Conservation (phyloP, 1,140 invertebrate species). For the Anastrepha obliqua region DNA sequence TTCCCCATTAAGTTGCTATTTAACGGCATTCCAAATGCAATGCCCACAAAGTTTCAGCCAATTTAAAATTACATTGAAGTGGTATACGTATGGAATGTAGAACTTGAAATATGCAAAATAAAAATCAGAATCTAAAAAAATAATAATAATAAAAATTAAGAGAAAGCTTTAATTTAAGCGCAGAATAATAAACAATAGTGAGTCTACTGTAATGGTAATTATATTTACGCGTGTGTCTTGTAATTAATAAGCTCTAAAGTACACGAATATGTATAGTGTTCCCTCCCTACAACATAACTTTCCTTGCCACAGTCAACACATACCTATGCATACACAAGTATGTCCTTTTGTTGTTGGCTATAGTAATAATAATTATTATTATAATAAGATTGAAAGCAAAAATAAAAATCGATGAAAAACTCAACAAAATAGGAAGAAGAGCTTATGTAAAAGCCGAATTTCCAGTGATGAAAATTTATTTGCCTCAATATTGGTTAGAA, state of each 20-base stretch:
- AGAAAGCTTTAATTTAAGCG: slow-evolving; percentile 42
- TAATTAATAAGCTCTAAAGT: slow-evolving; percentile 47
- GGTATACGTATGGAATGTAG: not conserved
- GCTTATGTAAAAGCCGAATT: not conserved
- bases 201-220: slow-evolving; percentile 31
- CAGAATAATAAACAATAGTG: not conserved
- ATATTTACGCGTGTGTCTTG: slow-evolving; percentile 40
- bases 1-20: slow-evolving; percentile 29
- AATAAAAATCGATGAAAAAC: not conserved
- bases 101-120: not conserved
- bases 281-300: slow-evolving; percentile 44
- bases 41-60: slow-evolving; percentile 1
- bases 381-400: not conserved
- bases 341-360: not conserved
- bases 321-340: not conserved
- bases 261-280: slow-evolving; percentile 47
- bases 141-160: not conserved
- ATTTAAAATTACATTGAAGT: not conserved
- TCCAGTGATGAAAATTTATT: slow-evolving; percentile 15
- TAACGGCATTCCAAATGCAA: not conserved
- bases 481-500: slow-evolving; percentile 11
- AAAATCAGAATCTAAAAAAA: not conserved
- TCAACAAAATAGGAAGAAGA: not conserved
- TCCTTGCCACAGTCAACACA: slow-evolving; percentile 21
- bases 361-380: not conserved